Conservation (phyloP, 2,888 invertebrate genomes). For the Nymphalis urticae region DNA sequence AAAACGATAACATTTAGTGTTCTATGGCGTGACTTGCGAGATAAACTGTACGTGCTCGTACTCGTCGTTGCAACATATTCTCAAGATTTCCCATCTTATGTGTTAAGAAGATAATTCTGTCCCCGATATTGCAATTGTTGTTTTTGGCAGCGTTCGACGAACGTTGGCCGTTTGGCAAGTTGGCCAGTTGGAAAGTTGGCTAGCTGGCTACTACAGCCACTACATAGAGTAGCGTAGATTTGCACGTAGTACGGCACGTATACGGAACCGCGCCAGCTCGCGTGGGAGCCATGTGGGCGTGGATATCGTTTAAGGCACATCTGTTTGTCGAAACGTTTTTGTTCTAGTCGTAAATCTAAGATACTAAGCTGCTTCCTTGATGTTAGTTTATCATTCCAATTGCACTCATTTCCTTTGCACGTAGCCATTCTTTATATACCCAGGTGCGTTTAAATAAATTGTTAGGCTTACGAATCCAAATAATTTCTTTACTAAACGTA, state of each 20-base stretch:
- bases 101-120: slow-evolving; percentile 3
- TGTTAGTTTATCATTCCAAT: background rate
- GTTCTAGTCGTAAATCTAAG: slow-evolving; percentile 7
- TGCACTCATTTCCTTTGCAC: background rate
- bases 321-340: slow-evolving; percentile 14
- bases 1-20: background rate
- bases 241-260: slow-evolving; percentile 4
- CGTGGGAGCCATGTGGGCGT: slow-evolving; percentile 21
- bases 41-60: background rate
- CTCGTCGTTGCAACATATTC: too few species aligned
- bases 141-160: slow-evolving; percentile 18
- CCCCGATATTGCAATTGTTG: slow-evolving; percentile 19
- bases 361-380: background rate
- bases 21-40: too few species aligned
- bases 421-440: background rate
- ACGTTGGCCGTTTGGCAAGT: slow-evolving; percentile 11
- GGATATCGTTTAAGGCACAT: slow-evolving; percentile 7
- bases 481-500: too few species aligned
- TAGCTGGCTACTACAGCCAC: slow-evolving; percentile 6
- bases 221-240: slow-evolving; percentile 15
- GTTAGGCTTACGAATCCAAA: too few species aligned
- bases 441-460: background rate
- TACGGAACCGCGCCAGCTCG: slow-evolving; percentile 17
- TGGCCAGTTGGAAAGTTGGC: slow-evolving; percentile 3
- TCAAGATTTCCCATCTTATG: too few species aligned